Evolutionary conservation across 2,797 vertebrate genomes (phyloP), one percentile per base, ranked within the genome.

Genomic region (Nannoperca australis): DNA sequence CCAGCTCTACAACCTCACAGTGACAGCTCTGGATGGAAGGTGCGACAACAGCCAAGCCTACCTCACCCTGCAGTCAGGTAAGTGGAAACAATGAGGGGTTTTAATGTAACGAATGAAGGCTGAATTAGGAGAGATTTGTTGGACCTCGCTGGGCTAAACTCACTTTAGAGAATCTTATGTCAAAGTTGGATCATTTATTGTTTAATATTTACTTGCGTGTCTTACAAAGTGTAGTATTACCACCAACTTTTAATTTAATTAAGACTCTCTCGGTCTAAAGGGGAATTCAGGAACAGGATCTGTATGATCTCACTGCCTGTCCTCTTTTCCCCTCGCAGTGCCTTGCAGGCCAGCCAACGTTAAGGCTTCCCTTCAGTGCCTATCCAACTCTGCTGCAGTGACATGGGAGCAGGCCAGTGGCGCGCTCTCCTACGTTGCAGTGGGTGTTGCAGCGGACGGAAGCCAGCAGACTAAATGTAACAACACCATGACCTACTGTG

Each of bases 1-100:
- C 34, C 94, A 95, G 78, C 70, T 64, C 13, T 96, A 96, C 85
- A 95, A 94, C 84, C 55, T 96, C 64, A 95, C 94, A 0, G 75
- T 96, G 63, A 92, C 91, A 0, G 91, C 93, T 30, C 80, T 78
- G 88, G 94, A 95, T 17, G 90, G 82, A 55, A 72, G 51, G 11
- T 96, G 95, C 73, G 85, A 95, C 75, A 94, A 88, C 86, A 91
- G 88, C 58, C 62, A 50, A 0, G 77, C 88, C 17, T 82, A 85
- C 79, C 78, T 88, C 40, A 75, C 27, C 64, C 85, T 96, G 27
- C 87, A 92, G 22, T 93, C 95, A 85, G 95, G 95, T 96, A 79
- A 30, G 20, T 36, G 14, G 24, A 15, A 49, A 50, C 38, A 22
- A 17, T 15, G 36, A 44, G 1, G 14, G 2, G 24, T 40, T 22